Evolutionary conservation across 2,113 vertebrate genomes (phyloP).

Genomic region (Serinus canaria): DNA sequence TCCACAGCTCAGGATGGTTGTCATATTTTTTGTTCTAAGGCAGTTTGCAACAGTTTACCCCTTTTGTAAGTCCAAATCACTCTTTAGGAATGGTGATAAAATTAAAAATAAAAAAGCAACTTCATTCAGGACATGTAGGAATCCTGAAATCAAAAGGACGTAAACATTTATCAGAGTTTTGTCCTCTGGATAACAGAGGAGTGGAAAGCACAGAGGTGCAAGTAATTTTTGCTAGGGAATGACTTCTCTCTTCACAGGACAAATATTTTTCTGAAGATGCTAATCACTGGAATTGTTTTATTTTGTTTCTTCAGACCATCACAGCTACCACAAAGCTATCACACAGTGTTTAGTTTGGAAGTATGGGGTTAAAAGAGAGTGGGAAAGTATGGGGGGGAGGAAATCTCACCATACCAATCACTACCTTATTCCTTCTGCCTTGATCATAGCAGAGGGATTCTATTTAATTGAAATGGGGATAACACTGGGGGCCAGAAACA

Average conservation of each 20-base stretch:
- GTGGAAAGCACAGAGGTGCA: not conserved
- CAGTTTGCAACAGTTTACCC: not conserved
- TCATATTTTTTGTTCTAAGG: not conserved
- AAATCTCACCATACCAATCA: not conserved
- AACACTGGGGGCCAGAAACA: not conserved
- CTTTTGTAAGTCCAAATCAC: not conserved
- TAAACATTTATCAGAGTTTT: not conserved
- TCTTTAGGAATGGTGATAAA: not conserved
- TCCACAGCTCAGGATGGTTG: not conserved
- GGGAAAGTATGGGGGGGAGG: fast-evolving
- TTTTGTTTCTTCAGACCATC: not conserved
- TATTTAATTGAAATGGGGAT: not conserved
- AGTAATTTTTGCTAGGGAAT: not conserved
- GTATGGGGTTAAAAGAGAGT: not conserved
- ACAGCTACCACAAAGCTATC: not conserved
- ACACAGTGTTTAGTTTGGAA: not conserved
- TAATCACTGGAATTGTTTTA: not conserved
- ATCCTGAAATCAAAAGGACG: not conserved
- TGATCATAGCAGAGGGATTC: not conserved
- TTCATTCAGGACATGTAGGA: not conserved
- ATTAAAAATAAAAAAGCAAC: not conserved
- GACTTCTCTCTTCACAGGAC: not conserved
- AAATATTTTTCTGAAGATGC: not conserved
- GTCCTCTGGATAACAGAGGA: not conserved
- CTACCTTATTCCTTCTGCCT: not conserved